Conservation (phyloP, 2,888 invertebrate species). For the Euphydryas editha region DNA sequence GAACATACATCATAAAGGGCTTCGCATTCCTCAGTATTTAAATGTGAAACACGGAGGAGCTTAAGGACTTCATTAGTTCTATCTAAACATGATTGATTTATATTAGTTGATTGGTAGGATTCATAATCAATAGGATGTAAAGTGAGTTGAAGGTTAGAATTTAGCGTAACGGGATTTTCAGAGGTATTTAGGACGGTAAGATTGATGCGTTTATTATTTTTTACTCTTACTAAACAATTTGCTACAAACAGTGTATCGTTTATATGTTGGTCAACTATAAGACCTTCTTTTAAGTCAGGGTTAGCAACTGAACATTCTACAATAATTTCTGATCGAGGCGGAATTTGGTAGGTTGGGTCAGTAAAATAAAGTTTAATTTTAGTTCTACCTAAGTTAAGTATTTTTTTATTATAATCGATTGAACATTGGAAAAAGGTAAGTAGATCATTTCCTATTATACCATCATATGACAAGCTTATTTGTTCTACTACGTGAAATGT, state of each 20-base stretch:
- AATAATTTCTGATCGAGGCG: slow-evolving; percentile 29
- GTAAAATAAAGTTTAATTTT: slow-evolving; percentile 18
- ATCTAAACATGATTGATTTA: not conserved
- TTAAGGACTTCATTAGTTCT: slow-evolving; percentile 25
- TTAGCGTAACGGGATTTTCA: slow-evolving; percentile 19
- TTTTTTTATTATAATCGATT: not conserved
- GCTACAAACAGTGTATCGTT: slow-evolving; percentile 18
- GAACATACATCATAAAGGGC: not conserved
- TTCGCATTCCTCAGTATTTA: slow-evolving; percentile 38
- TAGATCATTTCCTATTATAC: not conserved
- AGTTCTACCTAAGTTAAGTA: slow-evolving; percentile 4
- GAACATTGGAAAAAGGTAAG: not conserved
- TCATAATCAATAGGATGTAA: not conserved
- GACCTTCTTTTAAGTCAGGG: slow-evolving; percentile 31
- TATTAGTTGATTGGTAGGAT: not conserved
- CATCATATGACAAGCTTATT: no score
- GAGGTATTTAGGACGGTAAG: slow-evolving; percentile 26
- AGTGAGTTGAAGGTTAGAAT: slow-evolving; percentile 20
- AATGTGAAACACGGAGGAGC: no score
- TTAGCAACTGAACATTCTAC: slow-evolving; percentile 35
- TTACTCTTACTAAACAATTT: slow-evolving; percentile 24
- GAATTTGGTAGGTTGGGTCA: slow-evolving; percentile 31
- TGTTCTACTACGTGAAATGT: no score
- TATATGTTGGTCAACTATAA: slow-evolving; percentile 20
- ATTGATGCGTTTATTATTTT: slow-evolving; percentile 21